Percentiles rank a stretch among this genome's conserved stretches.
These are phyloP conservation scores for Trichomalopsis sarcophagae DNA, from an alignment of 1,140 invertebrate genomes.

Conservation along the genomic window DNA sequence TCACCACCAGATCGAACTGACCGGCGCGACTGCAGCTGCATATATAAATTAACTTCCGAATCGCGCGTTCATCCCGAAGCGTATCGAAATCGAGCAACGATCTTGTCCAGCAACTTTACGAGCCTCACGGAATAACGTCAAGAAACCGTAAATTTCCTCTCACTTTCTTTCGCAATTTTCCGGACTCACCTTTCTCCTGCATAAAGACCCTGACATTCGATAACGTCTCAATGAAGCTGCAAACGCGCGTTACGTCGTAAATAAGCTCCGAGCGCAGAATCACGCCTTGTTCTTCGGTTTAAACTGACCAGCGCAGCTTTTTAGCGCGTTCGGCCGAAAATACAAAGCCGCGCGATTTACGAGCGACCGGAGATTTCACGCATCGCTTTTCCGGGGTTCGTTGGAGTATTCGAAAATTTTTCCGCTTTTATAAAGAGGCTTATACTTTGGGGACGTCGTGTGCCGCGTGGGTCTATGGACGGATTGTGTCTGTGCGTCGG, in stretches of 20 bases:
- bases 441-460: background rate
- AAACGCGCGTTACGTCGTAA: conserved; percentile 19
- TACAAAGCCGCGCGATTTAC: background rate
- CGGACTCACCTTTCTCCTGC: background rate
- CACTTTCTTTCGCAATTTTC: conserved; percentile 2
- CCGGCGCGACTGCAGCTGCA: no score
- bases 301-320: background rate
- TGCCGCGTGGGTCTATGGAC: background rate
- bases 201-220: background rate
- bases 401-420: background rate
- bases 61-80: no score
- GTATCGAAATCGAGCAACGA: background rate
- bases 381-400: background rate
- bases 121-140: background rate
- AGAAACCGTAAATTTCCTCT: background rate
- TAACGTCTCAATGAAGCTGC: background rate
- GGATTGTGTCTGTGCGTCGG: background rate
- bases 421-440: background rate
- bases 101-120: background rate
- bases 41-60: no score
- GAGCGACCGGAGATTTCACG: conserved; percentile 6
- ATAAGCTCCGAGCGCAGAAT: background rate
- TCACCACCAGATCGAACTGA: no score
- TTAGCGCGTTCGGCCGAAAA: background rate
- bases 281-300: background rate